Evolutionary conservation across 2,113 vertebrate genomes (phyloP), one percentile per base, ranked within the genome.

Genomic region (Micronycteris hirsuta): DNA sequence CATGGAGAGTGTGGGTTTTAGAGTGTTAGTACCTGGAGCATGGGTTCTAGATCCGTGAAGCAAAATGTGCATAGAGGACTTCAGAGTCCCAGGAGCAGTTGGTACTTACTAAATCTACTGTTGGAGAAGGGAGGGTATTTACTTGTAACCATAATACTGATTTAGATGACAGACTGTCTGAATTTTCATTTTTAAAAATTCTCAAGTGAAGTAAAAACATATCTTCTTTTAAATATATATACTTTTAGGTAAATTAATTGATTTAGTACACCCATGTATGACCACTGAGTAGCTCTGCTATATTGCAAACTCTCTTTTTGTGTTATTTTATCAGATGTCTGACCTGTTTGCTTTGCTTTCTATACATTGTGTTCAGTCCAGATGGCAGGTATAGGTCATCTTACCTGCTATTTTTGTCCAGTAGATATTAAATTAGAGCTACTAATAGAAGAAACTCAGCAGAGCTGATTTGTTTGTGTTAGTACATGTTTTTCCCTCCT

Each of bases 131-230:
- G n/a, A 76, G 33, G 19, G 9, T 19, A 1, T n/a, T 86, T 91
- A 96, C n/a, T 86, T 71, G 47, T 95, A 63, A 86, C 56, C 11
- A 33, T 24, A 84, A 47, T 85, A 61, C 12, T 90, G 47, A 86
- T 83, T 93, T 88, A 91, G 78, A 84, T 91, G 54, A 81, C 31
- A 84, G 65, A 52, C 58, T 56, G 3, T 76, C 38, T 86, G 80
- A 91, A 61, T 89, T 95, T 97, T 94, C 36, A 56, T 49, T 88
- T 94, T 71, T 33, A 85, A 82, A 94, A 92, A 91, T 61, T 52
- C 41, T 89, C 58, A 82, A 84, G 6, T 31, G 28, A 84, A 86
- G 49, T 52, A 38, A 65, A 94, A 84, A n/a, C 58, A 11, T 41
- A 63, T 89, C 71, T 94, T 87, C 36, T 88, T 95, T 90, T 91